A percentile compares a stretch with the other conserved stretches of the same genome.
These are phyloP conservation scores for Stichodactyla helianthus DNA, from an alignment of 64 coral and sea anemone genomes.

Conservation along the genomic window DNA sequence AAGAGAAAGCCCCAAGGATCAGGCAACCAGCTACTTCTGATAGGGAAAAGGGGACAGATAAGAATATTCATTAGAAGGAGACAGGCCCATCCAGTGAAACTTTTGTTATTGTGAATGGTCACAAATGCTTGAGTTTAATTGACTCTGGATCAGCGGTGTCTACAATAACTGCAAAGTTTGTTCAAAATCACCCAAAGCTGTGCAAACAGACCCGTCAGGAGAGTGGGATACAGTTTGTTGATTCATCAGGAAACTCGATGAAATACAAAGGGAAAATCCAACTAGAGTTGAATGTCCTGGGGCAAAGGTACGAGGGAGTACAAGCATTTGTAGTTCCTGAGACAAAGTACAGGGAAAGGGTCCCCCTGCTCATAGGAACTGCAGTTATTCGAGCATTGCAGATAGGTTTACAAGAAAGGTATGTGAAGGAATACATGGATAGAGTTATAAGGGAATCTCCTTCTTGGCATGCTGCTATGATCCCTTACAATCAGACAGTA, in stretches of 20 bases:
- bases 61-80: background rate
- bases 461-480: background rate
- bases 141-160: background rate
- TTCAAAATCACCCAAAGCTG: background rate
- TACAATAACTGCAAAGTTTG: background rate
- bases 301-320: background rate
- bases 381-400: background rate
- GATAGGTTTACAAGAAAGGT: background rate
- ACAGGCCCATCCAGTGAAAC: background rate
- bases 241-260: conserved; percentile 5
- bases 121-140: background rate
- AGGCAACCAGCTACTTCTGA: background rate
- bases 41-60: background rate
- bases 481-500: background rate
- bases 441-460: background rate
- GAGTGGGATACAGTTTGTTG: background rate
- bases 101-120: background rate
- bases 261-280: background rate
- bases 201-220: background rate
- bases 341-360: background rate
- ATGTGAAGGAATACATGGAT: background rate
- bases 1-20: background rate
- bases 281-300: background rate
- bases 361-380: background rate
- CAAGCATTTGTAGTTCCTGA: conserved; percentile 15